phyloP scores from a whole-genome alignment of 2,888 invertebrate species.

The Strigamia crassipes region DNA sequence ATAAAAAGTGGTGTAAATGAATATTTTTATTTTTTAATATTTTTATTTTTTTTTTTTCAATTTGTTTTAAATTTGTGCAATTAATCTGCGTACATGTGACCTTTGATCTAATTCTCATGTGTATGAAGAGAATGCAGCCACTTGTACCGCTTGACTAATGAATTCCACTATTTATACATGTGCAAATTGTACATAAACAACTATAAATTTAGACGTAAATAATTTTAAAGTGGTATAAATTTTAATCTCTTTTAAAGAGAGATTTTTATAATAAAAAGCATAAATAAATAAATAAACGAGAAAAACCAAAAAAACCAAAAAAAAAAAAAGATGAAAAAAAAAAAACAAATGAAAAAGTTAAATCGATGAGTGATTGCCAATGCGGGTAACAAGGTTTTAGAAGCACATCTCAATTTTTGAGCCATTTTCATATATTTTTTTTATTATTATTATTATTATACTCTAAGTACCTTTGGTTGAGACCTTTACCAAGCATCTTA shows the following conservation, averaged over 20 bases:
- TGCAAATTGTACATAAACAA: constrained; percentile 19
- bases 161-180: constrained; percentile 36
- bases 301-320: no score
- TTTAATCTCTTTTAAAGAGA: background rate
- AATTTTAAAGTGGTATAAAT: constrained; percentile 1
- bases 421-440: background rate
- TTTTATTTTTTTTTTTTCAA: background rate
- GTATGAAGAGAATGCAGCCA: constrained; percentile 27
- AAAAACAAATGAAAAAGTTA: background rate
- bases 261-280: background rate
- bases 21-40: no score
- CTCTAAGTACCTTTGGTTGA: constrained; percentile 32
- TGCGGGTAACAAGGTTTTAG: background rate
- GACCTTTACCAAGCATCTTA: constrained; percentile 30
- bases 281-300: no score
- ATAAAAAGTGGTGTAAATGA: no score
- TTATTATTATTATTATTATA: background rate
- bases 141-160: constrained; percentile 34
- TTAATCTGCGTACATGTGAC: constrained; percentile 15
- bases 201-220: constrained; percentile 20
- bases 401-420: background rate
- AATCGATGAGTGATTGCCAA: constrained; percentile 9
- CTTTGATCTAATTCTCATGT: constrained; percentile 19
- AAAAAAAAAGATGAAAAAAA: no score
- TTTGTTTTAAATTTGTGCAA: background rate